Percentiles rank a stretch among this genome's conserved stretches.
phyloP scores from a whole-genome alignment of 2,888 invertebrate species.

The Drosophila buzzatii region DNA sequence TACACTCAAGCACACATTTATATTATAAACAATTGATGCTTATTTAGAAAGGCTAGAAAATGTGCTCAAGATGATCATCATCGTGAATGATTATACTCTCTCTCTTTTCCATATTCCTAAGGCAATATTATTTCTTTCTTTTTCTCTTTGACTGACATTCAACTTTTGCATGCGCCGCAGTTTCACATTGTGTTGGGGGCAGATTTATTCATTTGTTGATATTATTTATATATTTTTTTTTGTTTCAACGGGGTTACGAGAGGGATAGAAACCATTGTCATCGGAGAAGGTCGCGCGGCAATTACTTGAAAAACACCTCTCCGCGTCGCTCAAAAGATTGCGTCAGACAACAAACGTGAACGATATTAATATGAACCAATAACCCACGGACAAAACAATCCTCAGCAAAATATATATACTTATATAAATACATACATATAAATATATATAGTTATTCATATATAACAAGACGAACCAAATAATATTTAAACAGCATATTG shows the following conservation, averaged over 20 bases:
- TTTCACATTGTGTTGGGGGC: constrained; percentile 35
- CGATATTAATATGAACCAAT: constrained; percentile 60
- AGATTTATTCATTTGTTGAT: constrained; percentile 22
- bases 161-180: constrained; percentile 65
- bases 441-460: background rate
- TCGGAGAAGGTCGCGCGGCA: constrained; percentile 69
- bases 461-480: constrained; percentile 45
- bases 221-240: constrained; percentile 22
- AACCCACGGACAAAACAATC: constrained; percentile 32
- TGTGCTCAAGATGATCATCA: constrained; percentile 19
- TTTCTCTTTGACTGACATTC: constrained; percentile 64
- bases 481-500: constrained; percentile 71
- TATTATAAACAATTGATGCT: constrained; percentile 73
- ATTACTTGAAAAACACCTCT: constrained; percentile 58
- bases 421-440: constrained; percentile 5
- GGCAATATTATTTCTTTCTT: constrained; percentile 30
- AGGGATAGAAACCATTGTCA: constrained; percentile 66
- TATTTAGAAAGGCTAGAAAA: constrained; percentile 62
- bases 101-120: constrained; percentile 21
- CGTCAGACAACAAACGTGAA: constrained; percentile 61
- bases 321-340: constrained; percentile 53
- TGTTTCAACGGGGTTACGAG: constrained; percentile 15
- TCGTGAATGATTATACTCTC: constrained; percentile 3
- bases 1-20: constrained; percentile 10
- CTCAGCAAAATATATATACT: constrained; percentile 1